Evolutionary conservation across 2,113 vertebrate genomes (phyloP).

Genomic region (Pycnonotus jocosus): DNA sequence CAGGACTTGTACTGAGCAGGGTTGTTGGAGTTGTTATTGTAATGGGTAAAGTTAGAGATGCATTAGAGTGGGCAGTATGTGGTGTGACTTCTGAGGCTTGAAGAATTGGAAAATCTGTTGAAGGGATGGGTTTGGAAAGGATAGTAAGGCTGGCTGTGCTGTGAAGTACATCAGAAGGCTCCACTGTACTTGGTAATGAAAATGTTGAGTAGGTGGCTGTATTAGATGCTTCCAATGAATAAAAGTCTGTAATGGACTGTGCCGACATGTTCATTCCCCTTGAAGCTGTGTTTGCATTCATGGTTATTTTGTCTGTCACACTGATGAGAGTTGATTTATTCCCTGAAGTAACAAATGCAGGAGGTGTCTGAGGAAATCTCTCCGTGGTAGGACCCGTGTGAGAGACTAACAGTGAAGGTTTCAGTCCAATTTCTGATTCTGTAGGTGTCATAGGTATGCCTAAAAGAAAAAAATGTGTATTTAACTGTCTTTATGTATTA

Average conservation of each 20-base stretch:
- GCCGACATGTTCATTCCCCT: neutral
- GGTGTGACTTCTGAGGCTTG: neutral
- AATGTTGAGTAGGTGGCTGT: neutral
- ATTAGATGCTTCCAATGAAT: neutral
- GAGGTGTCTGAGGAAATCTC: neutral
- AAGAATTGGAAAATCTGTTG: slow-evolving; percentile 20
- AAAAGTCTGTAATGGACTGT: neutral
- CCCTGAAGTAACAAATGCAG: neutral
- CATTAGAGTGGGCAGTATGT: neutral
- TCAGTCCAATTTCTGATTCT: slow-evolving; percentile 65
- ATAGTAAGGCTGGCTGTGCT: neutral
- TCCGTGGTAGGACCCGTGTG: neutral
- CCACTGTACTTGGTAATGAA: slow-evolving; percentile 32
- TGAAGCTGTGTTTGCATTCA: neutral
- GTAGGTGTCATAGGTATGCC: slow-evolving; percentile 76
- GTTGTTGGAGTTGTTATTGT: neutral
- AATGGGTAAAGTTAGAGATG: neutral
- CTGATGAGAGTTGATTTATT: neutral
- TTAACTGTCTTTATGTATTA: neutral
- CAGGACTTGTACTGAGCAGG: neutral
- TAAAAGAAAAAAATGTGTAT: slow-evolving; percentile 34
- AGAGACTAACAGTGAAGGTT: neutral
- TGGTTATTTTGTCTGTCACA: neutral
- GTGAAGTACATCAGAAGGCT: slow-evolving; percentile 11
- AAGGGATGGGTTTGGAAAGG: neutral